Percentiles rank a stretch among this genome's conserved stretches.
phyloP scores from a whole-genome alignment of 2,888 invertebrate species.

The Molanna angustata region DNA sequence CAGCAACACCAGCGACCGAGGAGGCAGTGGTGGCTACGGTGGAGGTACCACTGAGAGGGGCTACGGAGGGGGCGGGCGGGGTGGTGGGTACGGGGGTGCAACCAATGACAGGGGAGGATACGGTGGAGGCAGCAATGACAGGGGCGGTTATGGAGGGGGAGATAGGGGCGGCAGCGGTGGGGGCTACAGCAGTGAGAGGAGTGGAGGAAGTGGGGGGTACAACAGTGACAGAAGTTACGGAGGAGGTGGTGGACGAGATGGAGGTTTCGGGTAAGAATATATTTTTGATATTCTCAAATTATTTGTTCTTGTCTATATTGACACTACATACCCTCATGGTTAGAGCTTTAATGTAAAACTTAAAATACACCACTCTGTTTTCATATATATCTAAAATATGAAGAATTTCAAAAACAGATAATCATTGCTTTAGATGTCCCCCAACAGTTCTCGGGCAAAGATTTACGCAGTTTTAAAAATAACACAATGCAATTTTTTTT shows the following conservation, averaged over 20 bases:
- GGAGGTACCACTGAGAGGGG: conserved; percentile 46
- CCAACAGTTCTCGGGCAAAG: too few species aligned
- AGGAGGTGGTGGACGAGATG: conserved; percentile 35
- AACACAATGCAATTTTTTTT: too few species aligned
- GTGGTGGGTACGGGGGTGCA: conserved; percentile 36
- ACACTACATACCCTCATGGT: too few species aligned
- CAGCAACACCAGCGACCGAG: conserved; percentile 44
- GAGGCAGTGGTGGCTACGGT: conserved; percentile 41
- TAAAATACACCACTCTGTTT: too few species aligned
- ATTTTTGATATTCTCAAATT: too few species aligned
- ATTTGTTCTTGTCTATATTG: too few species aligned
- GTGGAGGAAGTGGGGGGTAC: conserved; percentile 51
- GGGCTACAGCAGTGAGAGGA: conserved; percentile 35
- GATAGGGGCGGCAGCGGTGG: conserved; percentile 30
- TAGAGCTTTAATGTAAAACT: too few species aligned
- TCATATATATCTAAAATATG: too few species aligned
- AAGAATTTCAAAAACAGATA: too few species aligned
- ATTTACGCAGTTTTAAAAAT: too few species aligned
- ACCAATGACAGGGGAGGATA: conserved; percentile 31
- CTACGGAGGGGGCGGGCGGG: conserved; percentile 46
- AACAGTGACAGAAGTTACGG: conserved; percentile 33
- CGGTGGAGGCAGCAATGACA: conserved; percentile 34
- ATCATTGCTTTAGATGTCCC: too few species aligned
- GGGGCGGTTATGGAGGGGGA: conserved; percentile 35
- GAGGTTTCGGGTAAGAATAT: conserved; percentile 63